phyloP scores from a whole-genome alignment of 2,113 vertebrate species.

The Anguilla rostrata region DNA sequence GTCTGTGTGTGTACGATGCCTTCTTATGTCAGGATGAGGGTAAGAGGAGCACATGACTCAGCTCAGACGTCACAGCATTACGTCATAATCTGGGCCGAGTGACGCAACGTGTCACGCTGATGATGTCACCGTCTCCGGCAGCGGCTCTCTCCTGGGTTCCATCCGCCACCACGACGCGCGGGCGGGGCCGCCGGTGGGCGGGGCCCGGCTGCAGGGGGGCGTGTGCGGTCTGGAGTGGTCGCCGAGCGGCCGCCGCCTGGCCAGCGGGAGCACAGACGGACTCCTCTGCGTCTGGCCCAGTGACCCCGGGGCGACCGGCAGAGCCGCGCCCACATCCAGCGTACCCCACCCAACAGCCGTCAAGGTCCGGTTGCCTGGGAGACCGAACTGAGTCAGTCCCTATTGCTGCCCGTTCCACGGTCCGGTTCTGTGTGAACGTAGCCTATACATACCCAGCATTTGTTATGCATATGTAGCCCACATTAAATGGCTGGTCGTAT shows the following conservation, averaged over 20 bases:
- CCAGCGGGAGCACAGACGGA: constrained; percentile 69
- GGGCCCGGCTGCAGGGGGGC: constrained; percentile 51
- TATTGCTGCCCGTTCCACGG: too few species aligned
- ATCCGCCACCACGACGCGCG: constrained; percentile 69
- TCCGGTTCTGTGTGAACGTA: too few species aligned
- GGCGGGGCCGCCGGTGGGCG: constrained; percentile 50
- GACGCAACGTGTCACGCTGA: background rate
- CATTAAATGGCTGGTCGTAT: too few species aligned
- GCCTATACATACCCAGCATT: too few species aligned
- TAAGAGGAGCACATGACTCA: too few species aligned
- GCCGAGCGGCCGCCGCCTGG: constrained; percentile 56
- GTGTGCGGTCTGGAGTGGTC: constrained; percentile 78
- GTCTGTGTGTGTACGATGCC: background rate
- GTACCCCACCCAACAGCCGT: constrained; percentile 68
- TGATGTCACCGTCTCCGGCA: constrained; percentile 37
- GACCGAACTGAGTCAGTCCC: too few species aligned
- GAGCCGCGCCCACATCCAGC: constrained; percentile 49
- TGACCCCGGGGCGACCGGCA: constrained; percentile 44
- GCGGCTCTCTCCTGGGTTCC: constrained; percentile 70
- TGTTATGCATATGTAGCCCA: too few species aligned
- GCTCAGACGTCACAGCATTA: too few species aligned
- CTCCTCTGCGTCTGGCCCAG: constrained; percentile 67
- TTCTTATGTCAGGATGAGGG: background rate
- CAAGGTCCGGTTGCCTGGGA: constrained; percentile 60
- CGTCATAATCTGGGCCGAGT: too few species aligned